Conservation (phyloP, 2,888 invertebrate genomes). For the Leptopilina myrica region DNA sequence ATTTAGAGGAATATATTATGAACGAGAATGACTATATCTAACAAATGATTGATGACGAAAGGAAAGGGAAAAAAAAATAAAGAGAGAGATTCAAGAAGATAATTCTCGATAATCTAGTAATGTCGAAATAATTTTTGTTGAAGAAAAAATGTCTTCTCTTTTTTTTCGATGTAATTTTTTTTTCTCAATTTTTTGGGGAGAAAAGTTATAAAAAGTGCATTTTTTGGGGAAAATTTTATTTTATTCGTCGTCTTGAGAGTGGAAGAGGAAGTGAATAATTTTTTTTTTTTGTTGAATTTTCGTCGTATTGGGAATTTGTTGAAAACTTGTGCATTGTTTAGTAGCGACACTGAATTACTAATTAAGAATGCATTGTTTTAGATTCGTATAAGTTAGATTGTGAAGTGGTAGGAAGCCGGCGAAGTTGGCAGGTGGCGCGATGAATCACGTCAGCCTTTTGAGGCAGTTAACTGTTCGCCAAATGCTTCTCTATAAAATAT, state of each 20-base stretch:
- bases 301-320: background rate
- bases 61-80: background rate
- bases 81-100: background rate
- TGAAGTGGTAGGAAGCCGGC: background rate
- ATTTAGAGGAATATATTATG: constrained; percentile 17
- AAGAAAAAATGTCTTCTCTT: too few species aligned
- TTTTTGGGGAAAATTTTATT: too few species aligned
- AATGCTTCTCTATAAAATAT: background rate
- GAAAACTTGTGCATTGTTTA: constrained; percentile 14
- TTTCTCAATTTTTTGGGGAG: too few species aligned
- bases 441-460: constrained; percentile 30
- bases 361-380: constrained; percentile 24
- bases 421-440: constrained; percentile 16
- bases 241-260: too few species aligned
- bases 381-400: background rate
- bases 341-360: constrained; percentile 27
- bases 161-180: too few species aligned
- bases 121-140: too few species aligned
- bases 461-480: constrained; percentile 6
- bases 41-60: constrained; percentile 15
- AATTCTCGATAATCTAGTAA: too few species aligned
- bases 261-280: background rate
- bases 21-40: background rate
- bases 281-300: background rate
- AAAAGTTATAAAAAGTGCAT: too few species aligned